Percentiles rank a stretch among this genome's conserved stretches.
Evolutionary conservation across 1,140 invertebrate genomes (phyloP).

Genomic region (Periplaneta americana): DNA sequence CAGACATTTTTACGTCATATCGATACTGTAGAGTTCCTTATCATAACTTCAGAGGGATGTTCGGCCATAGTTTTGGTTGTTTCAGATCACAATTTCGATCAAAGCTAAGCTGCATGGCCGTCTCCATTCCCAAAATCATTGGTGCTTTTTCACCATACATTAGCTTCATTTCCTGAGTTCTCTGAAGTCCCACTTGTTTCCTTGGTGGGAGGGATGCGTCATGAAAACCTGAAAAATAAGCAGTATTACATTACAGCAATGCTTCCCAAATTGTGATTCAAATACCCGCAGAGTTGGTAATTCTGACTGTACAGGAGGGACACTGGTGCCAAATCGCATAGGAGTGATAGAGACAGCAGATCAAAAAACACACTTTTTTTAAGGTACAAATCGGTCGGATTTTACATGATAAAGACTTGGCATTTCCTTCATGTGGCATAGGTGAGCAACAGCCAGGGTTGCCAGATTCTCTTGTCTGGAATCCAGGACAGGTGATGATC

Average conservation of each 20-base stretch:
- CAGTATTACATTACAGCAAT: neutral
- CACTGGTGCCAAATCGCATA: no score
- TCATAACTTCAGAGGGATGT: conserved; percentile 54
- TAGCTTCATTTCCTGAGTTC: conserved; percentile 35
- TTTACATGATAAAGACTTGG: no score
- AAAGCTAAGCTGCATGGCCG: conserved; percentile 57
- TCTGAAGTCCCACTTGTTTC: neutral
- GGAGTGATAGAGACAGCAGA: no score
- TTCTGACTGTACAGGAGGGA: no score
- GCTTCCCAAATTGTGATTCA: no score
- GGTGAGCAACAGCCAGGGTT: no score
- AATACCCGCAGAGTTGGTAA: no score
- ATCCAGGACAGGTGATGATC: no score
- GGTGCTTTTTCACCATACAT: conserved; percentile 55
- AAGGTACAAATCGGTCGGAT: no score
- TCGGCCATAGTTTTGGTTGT: conserved; percentile 65
- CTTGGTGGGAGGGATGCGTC: neutral
- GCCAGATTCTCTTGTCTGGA: no score
- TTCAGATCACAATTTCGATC: conserved; percentile 54
- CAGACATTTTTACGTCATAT: neutral
- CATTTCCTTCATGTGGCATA: no score
- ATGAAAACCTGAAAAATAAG: neutral
- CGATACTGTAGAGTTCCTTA: neutral
- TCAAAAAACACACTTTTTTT: no score
- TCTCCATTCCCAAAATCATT: conserved; percentile 70